These are phyloP conservation scores for Mallateleia sp. DNA, from an alignment of 2,888 invertebrate genomes.

Conservation along the genomic window DNA sequence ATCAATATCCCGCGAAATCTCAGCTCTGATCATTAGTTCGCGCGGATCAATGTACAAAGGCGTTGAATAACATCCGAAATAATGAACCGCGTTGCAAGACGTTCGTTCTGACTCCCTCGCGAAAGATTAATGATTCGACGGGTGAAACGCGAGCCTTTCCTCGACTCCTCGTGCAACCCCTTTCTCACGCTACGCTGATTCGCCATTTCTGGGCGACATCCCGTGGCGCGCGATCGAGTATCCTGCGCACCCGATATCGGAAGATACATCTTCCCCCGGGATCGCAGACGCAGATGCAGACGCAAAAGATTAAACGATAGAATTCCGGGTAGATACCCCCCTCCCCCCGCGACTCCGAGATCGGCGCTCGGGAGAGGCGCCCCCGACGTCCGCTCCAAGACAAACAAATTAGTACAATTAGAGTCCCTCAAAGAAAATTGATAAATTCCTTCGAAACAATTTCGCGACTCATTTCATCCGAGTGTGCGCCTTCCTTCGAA, in stretches of 20 bases:
- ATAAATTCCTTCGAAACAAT: constrained; percentile 89
- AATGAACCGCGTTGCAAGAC: constrained; percentile 73
- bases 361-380: constrained; percentile 52
- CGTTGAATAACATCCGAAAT: constrained; percentile 78
- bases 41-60: constrained; percentile 69
- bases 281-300: constrained; percentile 52
- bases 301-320: constrained; percentile 88
- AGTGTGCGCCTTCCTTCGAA: constrained; percentile 59
- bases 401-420: constrained; percentile 90
- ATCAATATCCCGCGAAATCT: constrained; percentile 74
- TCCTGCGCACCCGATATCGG: constrained; percentile 71
- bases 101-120: constrained; percentile 76
- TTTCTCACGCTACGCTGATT: constrained; percentile 84
- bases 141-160: constrained; percentile 75
- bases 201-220: constrained; percentile 77
- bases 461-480: constrained; percentile 89
- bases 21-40: constrained; percentile 65
- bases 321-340: constrained; percentile 83
- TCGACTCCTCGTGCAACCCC: constrained; percentile 75
- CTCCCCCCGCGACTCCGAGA: constrained; percentile 20
- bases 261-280: constrained; percentile 59
- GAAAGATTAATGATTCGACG: constrained; percentile 74
- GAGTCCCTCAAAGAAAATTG: constrained; percentile 90
- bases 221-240: constrained; percentile 74
- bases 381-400: constrained; percentile 77